A percentile compares a stretch with the other conserved stretches of the same genome.
These are phyloP conservation scores for Mustela lutreola DNA, from an alignment of 2,113 vertebrate species.

Conservation along the genomic window DNA sequence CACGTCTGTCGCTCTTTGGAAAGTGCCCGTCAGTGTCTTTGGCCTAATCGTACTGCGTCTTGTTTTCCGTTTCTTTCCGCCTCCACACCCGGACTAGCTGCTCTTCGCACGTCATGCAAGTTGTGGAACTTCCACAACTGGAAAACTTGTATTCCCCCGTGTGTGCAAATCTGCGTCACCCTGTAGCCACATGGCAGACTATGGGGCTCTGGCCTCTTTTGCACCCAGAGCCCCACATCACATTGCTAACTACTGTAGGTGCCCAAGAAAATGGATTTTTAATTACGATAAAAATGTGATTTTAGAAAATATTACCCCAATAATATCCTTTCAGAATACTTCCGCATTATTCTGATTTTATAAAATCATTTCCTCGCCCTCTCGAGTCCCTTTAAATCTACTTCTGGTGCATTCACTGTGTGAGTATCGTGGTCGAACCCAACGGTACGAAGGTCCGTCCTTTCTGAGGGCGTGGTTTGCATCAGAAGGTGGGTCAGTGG, in stretches of 20 bases:
- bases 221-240: background rate
- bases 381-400: background rate
- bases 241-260: background rate
- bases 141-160: background rate
- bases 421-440: background rate
- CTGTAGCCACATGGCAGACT: background rate
- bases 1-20: background rate
- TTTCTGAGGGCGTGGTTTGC: background rate
- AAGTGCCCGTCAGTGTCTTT: accelerated
- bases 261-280: background rate
- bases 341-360: background rate
- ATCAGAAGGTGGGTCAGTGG: background rate
- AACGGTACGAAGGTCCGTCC: background rate
- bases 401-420: background rate
- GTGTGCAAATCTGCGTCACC: background rate
- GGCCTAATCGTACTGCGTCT: too few species aligned
- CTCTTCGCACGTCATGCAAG: background rate
- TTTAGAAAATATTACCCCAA: background rate
- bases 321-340: background rate
- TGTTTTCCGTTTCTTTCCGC: background rate
- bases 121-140: too few species aligned
- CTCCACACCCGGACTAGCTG: accelerated
- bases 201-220: background rate
- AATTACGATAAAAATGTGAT: background rate
- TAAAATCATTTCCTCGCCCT: background rate